Percentiles rank a stretch among this genome's conserved stretches.
phyloP scores from a whole-genome alignment of 2,888 invertebrate genomes.

The Minunthozetes semirufus region DNA sequence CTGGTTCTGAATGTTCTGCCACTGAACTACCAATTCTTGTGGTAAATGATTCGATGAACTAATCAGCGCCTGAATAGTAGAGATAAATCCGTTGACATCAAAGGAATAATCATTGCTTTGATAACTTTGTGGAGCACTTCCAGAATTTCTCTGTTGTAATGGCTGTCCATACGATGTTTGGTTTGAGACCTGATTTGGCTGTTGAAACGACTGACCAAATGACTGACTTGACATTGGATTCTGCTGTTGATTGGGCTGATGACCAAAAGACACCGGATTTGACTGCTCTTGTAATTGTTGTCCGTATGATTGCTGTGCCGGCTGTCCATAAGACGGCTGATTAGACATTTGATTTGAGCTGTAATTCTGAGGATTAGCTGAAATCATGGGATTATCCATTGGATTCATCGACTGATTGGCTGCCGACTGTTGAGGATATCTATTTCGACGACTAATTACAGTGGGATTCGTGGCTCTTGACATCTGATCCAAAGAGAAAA shows the following conservation, averaged over 20 bases:
- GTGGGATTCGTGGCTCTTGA: conserved; percentile 18
- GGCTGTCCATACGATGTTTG: neutral
- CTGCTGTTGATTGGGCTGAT: too few relatives aligned
- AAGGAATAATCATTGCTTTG: neutral
- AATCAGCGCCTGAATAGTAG: neutral
- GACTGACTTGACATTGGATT: neutral
- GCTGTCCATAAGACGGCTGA: too few relatives aligned
- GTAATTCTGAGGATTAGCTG: too few relatives aligned
- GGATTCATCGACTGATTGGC: neutral
- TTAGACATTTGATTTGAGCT: too few relatives aligned
- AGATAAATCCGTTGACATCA: neutral
- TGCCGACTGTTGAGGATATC: conserved; percentile 29
- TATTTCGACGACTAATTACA: neutral
- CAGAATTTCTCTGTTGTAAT: neutral
- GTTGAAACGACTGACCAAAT: neutral
- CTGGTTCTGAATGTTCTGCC: neutral
- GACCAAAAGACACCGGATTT: too few relatives aligned
- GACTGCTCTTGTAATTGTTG: too few relatives aligned
- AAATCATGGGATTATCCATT: too few relatives aligned
- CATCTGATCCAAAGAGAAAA: conserved; percentile 36
- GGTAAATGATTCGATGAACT: conserved; percentile 1
- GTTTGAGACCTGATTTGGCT: too few relatives aligned
- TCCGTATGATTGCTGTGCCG: too few relatives aligned
- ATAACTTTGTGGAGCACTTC: too few relatives aligned
- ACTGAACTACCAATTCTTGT: neutral